Base-by-base conservation (phyloP, 2,113 vertebrate genomes). In the Motacilla tschutschensis region DNA sequence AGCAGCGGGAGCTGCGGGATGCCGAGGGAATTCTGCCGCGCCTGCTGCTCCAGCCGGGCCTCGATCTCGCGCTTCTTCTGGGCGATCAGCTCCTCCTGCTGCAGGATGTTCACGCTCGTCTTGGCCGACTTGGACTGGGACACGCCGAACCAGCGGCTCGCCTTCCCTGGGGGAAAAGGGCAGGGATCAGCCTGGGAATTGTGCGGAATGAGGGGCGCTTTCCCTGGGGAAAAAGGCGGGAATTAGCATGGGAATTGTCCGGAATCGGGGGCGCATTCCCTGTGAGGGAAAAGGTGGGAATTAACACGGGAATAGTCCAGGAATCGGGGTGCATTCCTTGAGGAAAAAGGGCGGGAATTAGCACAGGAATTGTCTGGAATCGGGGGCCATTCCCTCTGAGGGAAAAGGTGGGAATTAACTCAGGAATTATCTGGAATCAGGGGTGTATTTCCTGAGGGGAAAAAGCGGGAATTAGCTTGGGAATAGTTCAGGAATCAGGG, bases 31-130 rank as follows among this genome's bases (percentile, higher is more conserved):
- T 80, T 97, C 78, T 95, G 95, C 51, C 96, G 98, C 5, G 98
- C 98, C 85, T 98, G 97, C 83, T 98, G 97, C 67, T 98, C 98
- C 97, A 99, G 95, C 70, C 97, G 97, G 46, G 98, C 99, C 80
- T 99, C 99, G 8, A 99, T 99, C 55, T 99, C 99, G 26, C 97
- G 94, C 83, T 99, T 99, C 48, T 99, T 99, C 96, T 99, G 98
- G 4, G 98, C 99, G 5, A 99, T 99, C 40, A 99, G 95, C 92
- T 98, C 98, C 88, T 99, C 99, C 62, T 99, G 99, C 28, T 98
- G 98, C 48, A 98, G 96, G 40, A 99, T 98, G 76, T 99, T 99
- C 94, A 98, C 95, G 26, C 97, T 99, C 43, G 97, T 96, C 93
- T 99, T 99, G 82, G 96, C 96, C 1, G 97, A 98, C 86, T 99